A percentile compares a stretch with the other conserved stretches of the same genome.
phyloP scores from a whole-genome alignment of 2,797 vertebrate genomes.

The Channa striata region DNA sequence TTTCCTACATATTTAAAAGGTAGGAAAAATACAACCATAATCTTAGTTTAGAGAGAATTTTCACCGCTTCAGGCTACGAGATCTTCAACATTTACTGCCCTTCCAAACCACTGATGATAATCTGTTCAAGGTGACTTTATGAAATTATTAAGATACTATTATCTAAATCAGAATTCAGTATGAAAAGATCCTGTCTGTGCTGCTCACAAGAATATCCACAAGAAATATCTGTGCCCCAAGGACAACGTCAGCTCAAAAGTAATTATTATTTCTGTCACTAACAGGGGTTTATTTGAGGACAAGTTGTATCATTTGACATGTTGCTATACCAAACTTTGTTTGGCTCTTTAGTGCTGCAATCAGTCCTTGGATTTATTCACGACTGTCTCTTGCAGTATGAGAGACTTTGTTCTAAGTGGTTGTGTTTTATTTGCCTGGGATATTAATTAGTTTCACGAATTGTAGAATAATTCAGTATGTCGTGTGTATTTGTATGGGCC shows the following conservation, averaged over 20 bases:
- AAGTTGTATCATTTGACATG: constrained; percentile 45
- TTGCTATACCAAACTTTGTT: constrained; percentile 44
- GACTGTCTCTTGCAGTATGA: background rate
- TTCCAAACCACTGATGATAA: background rate
- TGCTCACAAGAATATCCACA: constrained; percentile 11
- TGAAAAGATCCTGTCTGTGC: constrained; percentile 9
- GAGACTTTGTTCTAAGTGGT: constrained; percentile 7
- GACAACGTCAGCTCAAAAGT: constrained; percentile 34
- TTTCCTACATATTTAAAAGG: background rate
- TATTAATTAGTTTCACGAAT: background rate
- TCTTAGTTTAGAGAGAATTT: background rate
- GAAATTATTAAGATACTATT: constrained; percentile 5
- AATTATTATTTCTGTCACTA: constrained; percentile 41
- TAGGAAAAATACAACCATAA: background rate
- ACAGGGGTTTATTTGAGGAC: constrained; percentile 47
- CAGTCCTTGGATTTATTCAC: constrained; percentile 32
- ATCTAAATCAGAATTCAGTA: background rate
- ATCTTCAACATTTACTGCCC: background rate
- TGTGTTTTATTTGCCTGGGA: background rate
- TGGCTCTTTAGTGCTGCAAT: constrained; percentile 36
- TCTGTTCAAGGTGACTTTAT: constrained; percentile 5
- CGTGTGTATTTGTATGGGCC: background rate
- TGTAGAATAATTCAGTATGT: constrained; percentile 2
- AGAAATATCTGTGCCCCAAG: constrained; percentile 4
- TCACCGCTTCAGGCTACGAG: background rate